Evolutionary conservation across 2,113 vertebrate species (phyloP).

Genomic region (Microtus montanus): DNA sequence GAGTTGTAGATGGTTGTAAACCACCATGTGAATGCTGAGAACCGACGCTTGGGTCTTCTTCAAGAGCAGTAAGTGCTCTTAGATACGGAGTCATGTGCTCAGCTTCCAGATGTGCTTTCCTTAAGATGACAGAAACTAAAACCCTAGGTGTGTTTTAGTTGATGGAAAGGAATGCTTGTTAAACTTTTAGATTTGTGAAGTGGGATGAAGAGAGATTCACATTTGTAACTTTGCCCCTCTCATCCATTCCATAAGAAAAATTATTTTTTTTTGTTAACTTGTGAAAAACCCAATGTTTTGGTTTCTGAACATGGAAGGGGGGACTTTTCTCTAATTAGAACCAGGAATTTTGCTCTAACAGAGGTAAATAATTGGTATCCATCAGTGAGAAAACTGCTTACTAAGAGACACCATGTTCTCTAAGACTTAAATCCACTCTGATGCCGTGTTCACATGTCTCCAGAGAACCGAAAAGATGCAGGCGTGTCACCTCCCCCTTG

Average conservation of each 20-base stretch:
- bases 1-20: not conserved
- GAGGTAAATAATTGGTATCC: constrained; percentile 7
- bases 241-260: not conserved
- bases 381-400: not conserved
- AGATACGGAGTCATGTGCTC: too few species aligned
- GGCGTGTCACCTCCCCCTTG: not conserved
- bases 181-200: not conserved
- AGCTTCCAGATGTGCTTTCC: not conserved
- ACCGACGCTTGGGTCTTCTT: too few species aligned
- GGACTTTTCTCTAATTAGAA: not conserved
- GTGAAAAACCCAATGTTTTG: constrained; percentile 38
- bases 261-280: constrained; percentile 5
- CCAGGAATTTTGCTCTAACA: not conserved
- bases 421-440: not conserved
- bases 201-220: constrained; percentile 36
- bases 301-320: constrained; percentile 43
- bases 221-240: constrained; percentile 79
- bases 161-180: constrained; percentile 6
- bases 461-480: not conserved
- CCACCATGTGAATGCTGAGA: not conserved
- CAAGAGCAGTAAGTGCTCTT: too few species aligned
- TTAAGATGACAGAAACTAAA: constrained; percentile 28
- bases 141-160: not conserved
- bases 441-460: not conserved
- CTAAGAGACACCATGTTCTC: not conserved